Evolutionary conservation across 2,797 vertebrate species (phyloP).

Genomic region (Etheostoma nigrum): DNA sequence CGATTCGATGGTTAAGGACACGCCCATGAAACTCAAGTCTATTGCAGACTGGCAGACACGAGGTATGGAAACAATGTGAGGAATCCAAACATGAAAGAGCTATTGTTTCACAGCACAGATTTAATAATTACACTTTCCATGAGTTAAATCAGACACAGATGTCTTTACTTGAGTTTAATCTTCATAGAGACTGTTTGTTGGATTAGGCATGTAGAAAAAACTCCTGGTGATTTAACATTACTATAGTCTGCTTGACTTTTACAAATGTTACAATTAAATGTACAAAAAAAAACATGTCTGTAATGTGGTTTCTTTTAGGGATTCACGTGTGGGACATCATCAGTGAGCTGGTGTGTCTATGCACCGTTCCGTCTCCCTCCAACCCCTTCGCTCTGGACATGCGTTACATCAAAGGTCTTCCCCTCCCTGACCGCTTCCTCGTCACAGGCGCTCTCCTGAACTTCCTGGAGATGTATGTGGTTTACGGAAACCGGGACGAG

Average conservation of each 20-base stretch:
- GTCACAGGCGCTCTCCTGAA: conserved; percentile 84
- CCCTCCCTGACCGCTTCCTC: conserved; percentile 82
- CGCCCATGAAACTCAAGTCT: conserved; percentile 87
- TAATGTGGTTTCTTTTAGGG: conserved; percentile 53
- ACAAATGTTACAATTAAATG: background rate
- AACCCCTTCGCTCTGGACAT: conserved; percentile 86
- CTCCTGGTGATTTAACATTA: conserved; percentile 17
- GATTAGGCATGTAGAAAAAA: conserved; percentile 36
- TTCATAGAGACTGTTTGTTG: conserved; percentile 27
- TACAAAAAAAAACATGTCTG: background rate
- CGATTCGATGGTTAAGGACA: conserved; percentile 85
- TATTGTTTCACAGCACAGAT: conserved; percentile 61
- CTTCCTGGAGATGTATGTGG: conserved; percentile 84
- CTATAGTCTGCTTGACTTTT: background rate
- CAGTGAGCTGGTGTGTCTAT: conserved; percentile 85
- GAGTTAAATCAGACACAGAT: conserved; percentile 69
- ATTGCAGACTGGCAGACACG: conserved; percentile 84
- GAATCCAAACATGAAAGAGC: conserved; percentile 66
- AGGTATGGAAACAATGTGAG: conserved; percentile 79
- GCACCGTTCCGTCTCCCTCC: conserved; percentile 84
- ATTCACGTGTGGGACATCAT: conserved; percentile 84
- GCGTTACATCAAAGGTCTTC: conserved; percentile 82
- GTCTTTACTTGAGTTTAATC: conserved; percentile 34
- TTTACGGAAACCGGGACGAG: conserved; percentile 82
- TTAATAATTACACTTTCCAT: conserved; percentile 75